Percentiles rank a stretch among this genome's conserved stretches.
Conservation (phyloP, 2,888 invertebrate genomes). For the Drosophila paramelanica region DNA sequence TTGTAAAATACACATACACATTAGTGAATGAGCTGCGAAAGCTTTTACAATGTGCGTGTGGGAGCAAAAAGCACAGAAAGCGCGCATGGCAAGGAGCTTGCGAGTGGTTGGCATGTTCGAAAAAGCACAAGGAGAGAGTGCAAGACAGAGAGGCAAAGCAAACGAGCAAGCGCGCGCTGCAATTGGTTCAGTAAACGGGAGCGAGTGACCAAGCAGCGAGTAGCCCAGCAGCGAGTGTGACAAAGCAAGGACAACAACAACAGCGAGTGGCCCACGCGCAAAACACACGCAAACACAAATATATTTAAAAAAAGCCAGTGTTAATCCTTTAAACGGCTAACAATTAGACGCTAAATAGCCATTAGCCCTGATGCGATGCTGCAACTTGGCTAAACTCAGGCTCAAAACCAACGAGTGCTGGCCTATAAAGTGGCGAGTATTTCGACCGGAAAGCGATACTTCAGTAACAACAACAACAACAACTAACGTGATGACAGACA, state of each 20-base stretch:
- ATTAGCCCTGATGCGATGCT: background rate
- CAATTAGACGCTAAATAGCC: slow-evolving; percentile 9
- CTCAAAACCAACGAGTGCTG: slow-evolving; percentile 24
- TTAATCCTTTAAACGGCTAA: slow-evolving; percentile 25
- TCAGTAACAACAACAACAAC: slow-evolving; percentile 15
- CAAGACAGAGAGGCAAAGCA: slow-evolving; percentile 4
- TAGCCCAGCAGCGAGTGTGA: slow-evolving; percentile 28
- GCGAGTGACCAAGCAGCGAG: slow-evolving; percentile 27
- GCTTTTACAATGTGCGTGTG: slow-evolving; percentile 24
- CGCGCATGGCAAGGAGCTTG: slow-evolving; percentile 38
- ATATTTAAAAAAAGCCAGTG: slow-evolving; percentile 41
- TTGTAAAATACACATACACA: slow-evolving; percentile 51
- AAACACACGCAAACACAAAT: background rate
- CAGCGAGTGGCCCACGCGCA: slow-evolving; percentile 29
- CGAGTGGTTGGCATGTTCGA: slow-evolving; percentile 33
- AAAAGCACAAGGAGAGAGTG: slow-evolving; percentile 26
- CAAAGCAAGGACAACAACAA: slow-evolving; percentile 48
- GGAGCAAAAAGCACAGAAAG: slow-evolving; percentile 4
- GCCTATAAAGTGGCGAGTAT: slow-evolving; percentile 28
- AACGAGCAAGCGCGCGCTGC: slow-evolving; percentile 7
- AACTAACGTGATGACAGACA: slow-evolving; percentile 9
- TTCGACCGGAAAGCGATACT: slow-evolving; percentile 35
- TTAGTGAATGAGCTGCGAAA: slow-evolving; percentile 50
- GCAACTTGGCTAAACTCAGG: slow-evolving; percentile 5
- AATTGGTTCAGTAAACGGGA: slow-evolving; percentile 32